Conservation (phyloP, 2,797 vertebrate species). For the Uromys caudimaculatus region DNA sequence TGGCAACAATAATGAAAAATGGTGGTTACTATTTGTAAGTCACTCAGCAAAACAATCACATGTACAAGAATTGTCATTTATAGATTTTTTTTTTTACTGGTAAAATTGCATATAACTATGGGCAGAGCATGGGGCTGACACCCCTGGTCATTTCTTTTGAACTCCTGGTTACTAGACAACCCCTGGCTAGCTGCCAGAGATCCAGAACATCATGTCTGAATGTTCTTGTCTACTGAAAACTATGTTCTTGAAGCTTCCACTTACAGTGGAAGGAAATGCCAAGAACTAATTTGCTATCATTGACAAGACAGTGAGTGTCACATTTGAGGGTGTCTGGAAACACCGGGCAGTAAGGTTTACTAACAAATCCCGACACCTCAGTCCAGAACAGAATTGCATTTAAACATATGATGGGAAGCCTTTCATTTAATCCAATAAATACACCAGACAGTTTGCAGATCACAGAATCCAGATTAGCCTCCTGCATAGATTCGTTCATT, state of each 20-base stretch:
- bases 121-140: background rate
- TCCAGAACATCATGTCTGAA: background rate
- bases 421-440: background rate
- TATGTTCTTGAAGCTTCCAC: conserved; percentile 7
- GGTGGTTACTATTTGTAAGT: background rate
- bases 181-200: background rate
- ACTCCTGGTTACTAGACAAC: background rate
- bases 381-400: background rate
- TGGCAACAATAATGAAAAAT: background rate
- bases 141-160: background rate
- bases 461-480: background rate
- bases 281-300: background rate
- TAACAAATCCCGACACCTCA: background rate
- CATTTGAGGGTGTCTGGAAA: background rate
- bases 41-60: background rate
- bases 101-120: background rate
- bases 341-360: background rate
- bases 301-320: background rate
- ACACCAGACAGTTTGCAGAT: conserved; percentile 15
- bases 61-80: background rate
- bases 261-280: background rate
- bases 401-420: background rate
- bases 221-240: background rate
- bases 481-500: background rate
- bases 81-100: background rate